Percentiles rank a stretch among this genome's conserved stretches.
Conservation (phyloP, 1,140 invertebrate genomes). For the Orchestia grillus region DNA sequence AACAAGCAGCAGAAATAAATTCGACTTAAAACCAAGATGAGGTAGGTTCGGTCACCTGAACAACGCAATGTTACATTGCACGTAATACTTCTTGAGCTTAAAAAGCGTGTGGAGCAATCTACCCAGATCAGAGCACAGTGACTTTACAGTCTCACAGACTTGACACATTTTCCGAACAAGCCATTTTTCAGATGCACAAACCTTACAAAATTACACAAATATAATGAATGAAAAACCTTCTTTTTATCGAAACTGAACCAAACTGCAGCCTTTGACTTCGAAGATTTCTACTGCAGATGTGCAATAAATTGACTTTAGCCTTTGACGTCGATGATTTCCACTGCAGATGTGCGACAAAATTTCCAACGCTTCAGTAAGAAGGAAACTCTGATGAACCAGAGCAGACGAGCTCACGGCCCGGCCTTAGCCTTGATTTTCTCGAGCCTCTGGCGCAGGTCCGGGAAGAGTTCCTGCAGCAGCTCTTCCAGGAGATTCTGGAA, state of each 20-base stretch:
- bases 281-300: no score
- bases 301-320: no score
- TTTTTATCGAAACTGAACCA: neutral
- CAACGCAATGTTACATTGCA: no score
- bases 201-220: neutral
- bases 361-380: neutral
- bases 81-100: no score
- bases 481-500: constrained; percentile 39
- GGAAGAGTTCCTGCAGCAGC: constrained; percentile 45
- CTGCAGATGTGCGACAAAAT: neutral
- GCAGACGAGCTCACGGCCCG: neutral
- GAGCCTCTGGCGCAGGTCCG: constrained; percentile 17
- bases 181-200: neutral
- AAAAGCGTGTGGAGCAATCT: no score
- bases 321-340: neutral
- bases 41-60: no score
- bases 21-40: no score
- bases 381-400: neutral
- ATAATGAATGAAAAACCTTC: neutral
- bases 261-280: neutral
- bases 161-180: neutral
- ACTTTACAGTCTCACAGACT: no score
- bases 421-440: constrained; percentile 15
- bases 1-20: no score
- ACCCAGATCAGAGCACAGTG: no score